A percentile compares a stretch with the other conserved stretches of the same genome.
Conservation (phyloP, 2,797 vertebrate genomes). For the Xyrichtys novacula region DNA sequence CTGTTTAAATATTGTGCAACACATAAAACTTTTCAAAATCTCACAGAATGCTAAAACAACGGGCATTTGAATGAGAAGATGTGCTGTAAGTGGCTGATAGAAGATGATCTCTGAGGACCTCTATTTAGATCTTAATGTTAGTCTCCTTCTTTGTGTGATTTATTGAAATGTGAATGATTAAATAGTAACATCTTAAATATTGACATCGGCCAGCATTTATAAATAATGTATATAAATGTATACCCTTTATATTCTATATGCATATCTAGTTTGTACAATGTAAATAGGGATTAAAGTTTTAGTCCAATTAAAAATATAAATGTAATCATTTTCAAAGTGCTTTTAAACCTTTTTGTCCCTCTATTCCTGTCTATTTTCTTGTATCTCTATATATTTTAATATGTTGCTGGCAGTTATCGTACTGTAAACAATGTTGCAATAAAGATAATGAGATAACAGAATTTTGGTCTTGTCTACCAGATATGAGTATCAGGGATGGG, state of each 20-base stretch:
- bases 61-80: slow-evolving; percentile 44
- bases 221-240: slow-evolving; percentile 88
- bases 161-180: slow-evolving; percentile 73
- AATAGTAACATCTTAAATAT: slow-evolving; percentile 76
- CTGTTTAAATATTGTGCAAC: slow-evolving; percentile 26
- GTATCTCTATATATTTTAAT: slow-evolving; percentile 86
- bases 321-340: slow-evolving; percentile 87
- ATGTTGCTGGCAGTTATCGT: slow-evolving; percentile 85
- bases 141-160: slow-evolving; percentile 69
- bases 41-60: slow-evolving; percentile 33
- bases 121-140: slow-evolving; percentile 44
- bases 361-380: slow-evolving; percentile 85
- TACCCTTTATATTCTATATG: slow-evolving; percentile 87
- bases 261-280: slow-evolving; percentile 89
- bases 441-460: slow-evolving; percentile 81
- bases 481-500: neutral
- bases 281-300: slow-evolving; percentile 85
- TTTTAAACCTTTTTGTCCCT: slow-evolving; percentile 83
- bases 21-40: slow-evolving; percentile 33
- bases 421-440: slow-evolving; percentile 87
- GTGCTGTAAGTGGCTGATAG: slow-evolving; percentile 58
- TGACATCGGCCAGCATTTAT: slow-evolving; percentile 85
- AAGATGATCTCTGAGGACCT: slow-evolving; percentile 64
- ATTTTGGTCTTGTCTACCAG: slow-evolving; percentile 19
- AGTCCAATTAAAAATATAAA: slow-evolving; percentile 82